Base-by-base conservation (phyloP, 1,140 invertebrate genomes). In the Drosophila kohkoa region DNA sequence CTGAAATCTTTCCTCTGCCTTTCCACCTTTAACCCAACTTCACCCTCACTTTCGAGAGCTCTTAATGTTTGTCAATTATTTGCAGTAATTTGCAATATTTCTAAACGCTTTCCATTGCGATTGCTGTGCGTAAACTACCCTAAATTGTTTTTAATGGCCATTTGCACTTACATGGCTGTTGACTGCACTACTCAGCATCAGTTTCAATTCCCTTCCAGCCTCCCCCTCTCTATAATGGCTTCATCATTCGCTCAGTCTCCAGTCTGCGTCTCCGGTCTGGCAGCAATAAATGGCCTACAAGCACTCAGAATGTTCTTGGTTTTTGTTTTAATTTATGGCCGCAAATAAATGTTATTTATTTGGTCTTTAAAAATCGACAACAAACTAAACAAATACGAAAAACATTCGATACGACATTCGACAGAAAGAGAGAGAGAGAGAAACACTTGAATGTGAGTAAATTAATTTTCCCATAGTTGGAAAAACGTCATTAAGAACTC, bases 141-240 rank as follows among this genome's bases (percentile, higher is more conserved):
- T 81, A 89, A 88, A 88, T 88, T 88, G 85, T 89, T 88, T 89
- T 89, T 88, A 88, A 88, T 88, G 85, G 85, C 83, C 77, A 89
- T 89, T 88, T 88, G 83, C 83, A 88, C 83, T 88, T 88, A 88
- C 64, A 73, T 48, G 43, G 43, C 65, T 70, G 60, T 62, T 78
- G 66, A 75, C 75, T 75, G 74, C 73, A 70, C 45, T 67, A 45
- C 55, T 51, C 49, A 65, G 51, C 52, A 52, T 15, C 57, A 13
- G 32, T 63, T 46, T 66, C 66, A 51, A 46, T 32, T 59, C 55
- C 63, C 45, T 28, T 25, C 20, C 20, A 25, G 20, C 20, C 0
- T 38, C 35, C 8, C 7, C 10, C 62, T 46, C 25, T 13, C 43
- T 28, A 70, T 88, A 88, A 88, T 89, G 85, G 77, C 83, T 87